Conservation (phyloP, 30 jellyfish, hydroid and myxozoan species). For the Aurelia aurita complex sp. Pacific region DNA sequence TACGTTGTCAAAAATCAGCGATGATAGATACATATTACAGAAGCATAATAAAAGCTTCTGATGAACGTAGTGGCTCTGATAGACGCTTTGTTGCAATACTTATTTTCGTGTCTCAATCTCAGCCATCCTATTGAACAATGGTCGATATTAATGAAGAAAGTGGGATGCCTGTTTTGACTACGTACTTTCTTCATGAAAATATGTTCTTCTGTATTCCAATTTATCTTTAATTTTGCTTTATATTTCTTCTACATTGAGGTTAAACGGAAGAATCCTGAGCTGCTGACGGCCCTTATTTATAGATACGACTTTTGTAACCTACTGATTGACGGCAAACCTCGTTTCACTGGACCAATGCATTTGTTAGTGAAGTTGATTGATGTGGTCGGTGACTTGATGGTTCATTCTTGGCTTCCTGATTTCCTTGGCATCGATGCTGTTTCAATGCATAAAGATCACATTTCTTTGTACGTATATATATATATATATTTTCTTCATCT, state of each 20-base stretch:
- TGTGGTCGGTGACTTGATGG: conserved; percentile 29
- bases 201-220: neutral
- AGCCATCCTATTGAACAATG: too few species aligned
- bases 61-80: too few species aligned
- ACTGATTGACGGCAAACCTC: conserved; percentile 61
- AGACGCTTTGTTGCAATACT: too few species aligned
- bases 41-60: too few species aligned
- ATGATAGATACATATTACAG: too few species aligned
- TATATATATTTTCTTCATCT: too few species aligned
- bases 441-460: conserved; percentile 73
- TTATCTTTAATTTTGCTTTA: neutral
- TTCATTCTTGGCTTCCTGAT: conserved; percentile 77
- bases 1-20: too few species aligned
- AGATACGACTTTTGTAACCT: conserved; percentile 48
- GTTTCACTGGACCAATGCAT: conserved; percentile 37
- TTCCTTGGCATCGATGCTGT: conserved; percentile 88
- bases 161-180: too few species aligned
- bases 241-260: conserved; percentile 19
- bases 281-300: conserved; percentile 80
- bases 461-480: conserved; percentile 42
- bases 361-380: conserved; percentile 42
- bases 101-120: too few species aligned
- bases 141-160: too few species aligned
- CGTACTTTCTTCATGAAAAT: neutral
- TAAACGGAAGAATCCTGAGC: conserved; percentile 67